phyloP scores from a whole-genome alignment of 2,888 invertebrate species.

The Mayetiola destructor region DNA sequence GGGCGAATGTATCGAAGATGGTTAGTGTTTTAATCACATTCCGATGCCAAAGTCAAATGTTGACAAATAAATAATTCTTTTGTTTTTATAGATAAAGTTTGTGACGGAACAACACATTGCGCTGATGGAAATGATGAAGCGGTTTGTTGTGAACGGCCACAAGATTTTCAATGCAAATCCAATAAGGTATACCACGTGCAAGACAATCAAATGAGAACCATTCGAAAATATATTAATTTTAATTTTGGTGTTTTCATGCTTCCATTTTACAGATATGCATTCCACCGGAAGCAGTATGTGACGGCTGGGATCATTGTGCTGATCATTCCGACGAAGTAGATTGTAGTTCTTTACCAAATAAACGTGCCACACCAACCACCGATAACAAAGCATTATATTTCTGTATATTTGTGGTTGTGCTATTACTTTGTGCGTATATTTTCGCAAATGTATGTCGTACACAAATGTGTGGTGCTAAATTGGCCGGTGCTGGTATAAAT shows the following conservation, averaged over 20 bases:
- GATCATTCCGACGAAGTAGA: conserved; percentile 68
- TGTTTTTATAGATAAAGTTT: no score
- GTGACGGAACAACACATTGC: conserved; percentile 49
- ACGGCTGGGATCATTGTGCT: conserved; percentile 61
- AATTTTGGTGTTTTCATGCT: neutral
- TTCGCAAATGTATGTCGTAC: conserved; percentile 29
- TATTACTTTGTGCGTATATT: conserved; percentile 39
- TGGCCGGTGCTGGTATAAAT: conserved; percentile 36
- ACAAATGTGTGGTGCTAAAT: conserved; percentile 40
- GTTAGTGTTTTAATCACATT: no score
- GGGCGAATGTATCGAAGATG: conserved; percentile 45
- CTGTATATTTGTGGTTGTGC: conserved; percentile 40
- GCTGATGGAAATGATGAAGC: conserved; percentile 53
- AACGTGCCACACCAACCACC: conserved; percentile 34
- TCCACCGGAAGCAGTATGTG: conserved; percentile 51
- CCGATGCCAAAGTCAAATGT: no score
- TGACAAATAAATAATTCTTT: no score
- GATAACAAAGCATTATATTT: conserved; percentile 43
- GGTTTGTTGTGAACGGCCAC: conserved; percentile 46
- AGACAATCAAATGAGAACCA: neutral
- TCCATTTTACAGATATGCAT: conserved; percentile 42
- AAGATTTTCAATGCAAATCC: conserved; percentile 56
- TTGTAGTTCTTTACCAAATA: conserved; percentile 39
- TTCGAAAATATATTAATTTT: neutral
- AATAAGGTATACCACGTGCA: conserved; percentile 43